Evolutionary conservation across 2,888 invertebrate genomes (phyloP).

Genomic region (Caenorhabditis angaria): DNA sequence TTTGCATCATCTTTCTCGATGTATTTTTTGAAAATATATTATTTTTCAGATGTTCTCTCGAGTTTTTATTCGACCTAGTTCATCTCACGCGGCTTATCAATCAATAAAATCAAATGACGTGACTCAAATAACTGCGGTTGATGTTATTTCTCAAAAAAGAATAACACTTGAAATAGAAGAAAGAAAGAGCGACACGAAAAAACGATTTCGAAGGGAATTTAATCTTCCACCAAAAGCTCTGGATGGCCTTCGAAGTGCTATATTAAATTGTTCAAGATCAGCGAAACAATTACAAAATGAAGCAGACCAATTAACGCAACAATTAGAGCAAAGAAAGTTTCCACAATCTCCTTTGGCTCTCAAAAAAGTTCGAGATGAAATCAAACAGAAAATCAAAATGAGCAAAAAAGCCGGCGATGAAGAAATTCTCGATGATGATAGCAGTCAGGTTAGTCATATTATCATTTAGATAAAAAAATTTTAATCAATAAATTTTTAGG

Average conservation of each 20-base stretch:
- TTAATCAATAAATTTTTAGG: conserved; percentile 22
- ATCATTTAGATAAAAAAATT: background rate
- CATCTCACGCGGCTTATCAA: background rate
- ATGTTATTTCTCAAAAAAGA: background rate
- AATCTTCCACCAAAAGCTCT: conserved; percentile 49
- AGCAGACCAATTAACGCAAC: conserved; percentile 61
- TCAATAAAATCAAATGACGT: background rate
- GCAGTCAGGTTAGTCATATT: conserved; percentile 10
- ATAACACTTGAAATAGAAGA: background rate
- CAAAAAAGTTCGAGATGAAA: conserved; percentile 51
- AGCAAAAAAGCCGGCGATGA: conserved; percentile 38
- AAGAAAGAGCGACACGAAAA: background rate
- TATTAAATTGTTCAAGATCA: conserved; percentile 43
- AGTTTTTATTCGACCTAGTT: background rate
- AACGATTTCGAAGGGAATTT: conserved; percentile 40
- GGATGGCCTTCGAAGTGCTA: conserved; percentile 44
- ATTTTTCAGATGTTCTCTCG: background rate
- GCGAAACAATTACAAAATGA: conserved; percentile 68
- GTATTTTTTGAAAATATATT: background rate
- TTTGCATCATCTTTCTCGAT: background rate
- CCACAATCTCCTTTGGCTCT: conserved; percentile 60
- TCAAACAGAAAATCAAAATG: conserved; percentile 46
- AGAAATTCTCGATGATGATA: conserved; percentile 42
- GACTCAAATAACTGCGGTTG: background rate
- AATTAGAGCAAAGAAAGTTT: conserved; percentile 57